Evolutionary conservation across 1,140 invertebrate species (phyloP), one percentile per base, ranked within the genome.

Genomic region (Lanistes nyassanus): DNA sequence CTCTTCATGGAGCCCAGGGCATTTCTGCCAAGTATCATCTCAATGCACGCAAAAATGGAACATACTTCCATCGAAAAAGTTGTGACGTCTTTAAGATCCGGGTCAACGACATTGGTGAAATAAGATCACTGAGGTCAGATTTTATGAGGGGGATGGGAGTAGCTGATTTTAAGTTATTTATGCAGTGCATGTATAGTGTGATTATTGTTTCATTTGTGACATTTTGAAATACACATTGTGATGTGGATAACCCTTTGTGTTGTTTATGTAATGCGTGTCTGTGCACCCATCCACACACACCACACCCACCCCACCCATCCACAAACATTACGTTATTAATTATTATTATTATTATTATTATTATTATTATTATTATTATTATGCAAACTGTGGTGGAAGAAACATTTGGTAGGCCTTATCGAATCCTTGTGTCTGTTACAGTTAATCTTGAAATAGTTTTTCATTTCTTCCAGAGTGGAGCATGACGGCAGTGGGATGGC

Each of bases 111-210:
- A 78, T 89, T 71, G 87, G 88, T 34, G 82, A 77, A 31, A 83
- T 87, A 42, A 86, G 78, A 71, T 85, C 84, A 69, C 78, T 89
- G 31, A 82, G 88, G 80, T 84, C n/a, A 76, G 26, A 16, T 9
- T 47, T 9, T 47, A 47, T 60, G n/a, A 23, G 2, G 11, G 0
- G 9, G 29, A 60, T 60, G 56, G 13, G 56, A 60, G 13, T 26
- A 37, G 34, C 9, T 3, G 36, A 65, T 31, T 65, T 65, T 65
- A 21, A 34, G 62, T 26, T 0, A 26, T 31, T 60, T 0, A n/a
- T 1, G 56, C 29, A 31, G 9, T 60, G 0, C 56, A 26, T 60
- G 13, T 31, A 11, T 11, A 1, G 1, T 60, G 11, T 26, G 56
- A 16, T 1, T 23, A 31, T 23, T 3, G 9, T 11, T 31, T 1